These are phyloP conservation scores for Corythaeola cristata DNA, from an alignment of 2,113 vertebrate genomes.

Conservation along the genomic window DNA sequence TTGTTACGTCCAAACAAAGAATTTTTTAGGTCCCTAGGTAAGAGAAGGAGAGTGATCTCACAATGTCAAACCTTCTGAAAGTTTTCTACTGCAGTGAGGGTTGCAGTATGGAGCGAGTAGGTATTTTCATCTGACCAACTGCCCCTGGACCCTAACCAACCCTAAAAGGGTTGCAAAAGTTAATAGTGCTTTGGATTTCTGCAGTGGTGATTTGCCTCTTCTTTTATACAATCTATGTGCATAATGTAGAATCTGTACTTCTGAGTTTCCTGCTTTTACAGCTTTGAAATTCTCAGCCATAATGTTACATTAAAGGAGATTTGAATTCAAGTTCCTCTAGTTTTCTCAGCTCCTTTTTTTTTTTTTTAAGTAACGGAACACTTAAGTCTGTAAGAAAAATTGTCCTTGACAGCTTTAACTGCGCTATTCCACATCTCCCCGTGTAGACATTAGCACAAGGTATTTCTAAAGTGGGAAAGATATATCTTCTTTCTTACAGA, in stretches of 20 bases:
- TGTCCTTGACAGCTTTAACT: conserved; percentile 58
- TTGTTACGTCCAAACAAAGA: background rate
- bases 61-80: background rate
- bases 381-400: conserved; percentile 64
- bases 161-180: background rate
- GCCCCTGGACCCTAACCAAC: background rate
- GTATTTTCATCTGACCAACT: background rate
- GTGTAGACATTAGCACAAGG: conserved; percentile 16
- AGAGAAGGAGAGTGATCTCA: background rate
- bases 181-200: background rate
- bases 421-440: background rate
- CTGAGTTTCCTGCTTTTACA: background rate
- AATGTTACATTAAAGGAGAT: conserved; percentile 35
- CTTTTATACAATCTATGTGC: background rate
- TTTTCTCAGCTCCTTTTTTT: background rate
- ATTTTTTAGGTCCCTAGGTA: background rate
- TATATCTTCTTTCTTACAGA: background rate
- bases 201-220: background rate
- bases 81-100: background rate
- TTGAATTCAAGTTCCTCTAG: conserved; percentile 35
- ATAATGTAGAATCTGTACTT: background rate
- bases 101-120: background rate
- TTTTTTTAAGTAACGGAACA: background rate
- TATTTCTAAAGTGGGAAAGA: conserved; percentile 12
- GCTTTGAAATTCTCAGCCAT: conserved; percentile 27